phyloP scores from a whole-genome alignment of 2,113 vertebrate species.

The Sula dactylatra region DNA sequence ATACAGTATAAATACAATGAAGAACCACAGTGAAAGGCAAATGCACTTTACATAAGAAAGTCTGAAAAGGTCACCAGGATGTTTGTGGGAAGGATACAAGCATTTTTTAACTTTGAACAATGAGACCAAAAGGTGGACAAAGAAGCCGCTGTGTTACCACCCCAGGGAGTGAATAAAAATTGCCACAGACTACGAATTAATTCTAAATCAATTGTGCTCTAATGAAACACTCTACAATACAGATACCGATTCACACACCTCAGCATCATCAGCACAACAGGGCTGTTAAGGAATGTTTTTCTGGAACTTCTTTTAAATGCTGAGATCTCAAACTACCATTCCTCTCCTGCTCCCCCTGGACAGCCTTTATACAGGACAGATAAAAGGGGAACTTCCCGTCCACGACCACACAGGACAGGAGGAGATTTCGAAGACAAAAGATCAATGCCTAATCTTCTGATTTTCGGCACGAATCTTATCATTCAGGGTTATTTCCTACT shows the following conservation, averaged over 20 bases:
- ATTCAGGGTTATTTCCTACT: background rate
- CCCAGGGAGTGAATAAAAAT: background rate
- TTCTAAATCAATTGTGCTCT: background rate
- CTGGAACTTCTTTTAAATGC: background rate
- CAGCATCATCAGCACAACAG: background rate
- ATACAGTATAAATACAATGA: background rate
- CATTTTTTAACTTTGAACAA: background rate
- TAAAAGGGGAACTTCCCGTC: background rate
- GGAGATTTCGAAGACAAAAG: background rate
- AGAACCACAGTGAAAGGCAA: background rate
- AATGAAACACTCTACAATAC: background rate
- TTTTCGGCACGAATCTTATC: background rate
- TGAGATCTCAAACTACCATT: background rate
- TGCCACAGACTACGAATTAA: background rate
- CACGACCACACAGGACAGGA: background rate
- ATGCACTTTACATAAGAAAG: background rate
- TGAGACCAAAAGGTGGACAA: background rate
- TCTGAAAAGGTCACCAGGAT: conserved; percentile 4
- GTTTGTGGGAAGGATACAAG: background rate
- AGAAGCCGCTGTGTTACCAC: background rate
- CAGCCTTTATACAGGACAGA: background rate
- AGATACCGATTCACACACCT: background rate
- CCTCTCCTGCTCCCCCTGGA: background rate
- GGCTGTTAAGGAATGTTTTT: background rate
- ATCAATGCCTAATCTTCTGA: background rate